Evolutionary conservation across 1,140 invertebrate species (phyloP), one percentile per base, ranked within the genome.

Genomic region (Zaprionus gabonicus): DNA sequence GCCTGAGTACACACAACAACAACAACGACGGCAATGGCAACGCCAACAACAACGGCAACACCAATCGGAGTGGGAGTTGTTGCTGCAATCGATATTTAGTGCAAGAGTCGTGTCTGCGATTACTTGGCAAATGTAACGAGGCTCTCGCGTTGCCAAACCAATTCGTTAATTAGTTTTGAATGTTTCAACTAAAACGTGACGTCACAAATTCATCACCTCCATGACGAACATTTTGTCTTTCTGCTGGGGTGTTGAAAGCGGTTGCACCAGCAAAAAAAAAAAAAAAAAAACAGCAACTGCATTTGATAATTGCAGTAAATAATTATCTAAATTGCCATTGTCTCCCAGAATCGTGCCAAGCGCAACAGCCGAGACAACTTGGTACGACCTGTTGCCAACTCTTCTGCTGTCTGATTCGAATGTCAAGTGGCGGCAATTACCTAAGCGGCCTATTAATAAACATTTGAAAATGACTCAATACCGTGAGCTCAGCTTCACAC

Each of bases 251-350:
- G 70, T 81, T 85, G 82, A 85, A 85, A 83, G 77, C 71, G 60
- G 34, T 67, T 17, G 28, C 31, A 66, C 64, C 57, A 23, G 31
- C 31, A 34, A 10, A 34, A 9, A 31, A 9, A 49, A 34, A 10
- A 34, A 10, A 34, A 9, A 31, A 9, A 49, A 34, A 10, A 49
- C 17, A 51, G 51, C 65, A 80, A 84, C 65, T 81, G 74, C 78
- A 78, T 74, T 81, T 64, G 76, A 79, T 85, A 85, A 85, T 85
- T 82, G 66, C 62, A 46, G 57, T 70, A 56, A 86, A 85, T 85
- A 85, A 86, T 85, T 76, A 78, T 68, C 70, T 75, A 78, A 81
- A 85, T 85, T 78, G 78, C 78, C 59, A 53, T 41, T 44, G 67
- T 46, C 84, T 74, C 65, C 28, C 69, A 84, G 81, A 84, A 84